Conservation (phyloP, 2,797 vertebrate genomes). For the Spheniscus humboldti region DNA sequence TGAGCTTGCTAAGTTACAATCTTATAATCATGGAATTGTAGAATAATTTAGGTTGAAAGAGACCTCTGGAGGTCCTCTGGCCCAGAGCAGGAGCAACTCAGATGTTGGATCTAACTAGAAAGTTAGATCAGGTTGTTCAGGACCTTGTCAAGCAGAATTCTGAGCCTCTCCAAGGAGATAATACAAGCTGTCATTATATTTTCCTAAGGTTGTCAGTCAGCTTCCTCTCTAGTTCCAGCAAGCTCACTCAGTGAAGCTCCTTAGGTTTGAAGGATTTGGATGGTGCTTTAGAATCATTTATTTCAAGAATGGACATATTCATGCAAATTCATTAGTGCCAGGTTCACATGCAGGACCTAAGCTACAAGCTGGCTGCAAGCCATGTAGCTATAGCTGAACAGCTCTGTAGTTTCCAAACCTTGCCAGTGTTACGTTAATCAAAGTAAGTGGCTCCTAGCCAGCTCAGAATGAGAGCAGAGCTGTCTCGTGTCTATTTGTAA, state of each 20-base stretch:
- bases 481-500: not conserved
- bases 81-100: not conserved
- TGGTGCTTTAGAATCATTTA: not conserved
- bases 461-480: not conserved
- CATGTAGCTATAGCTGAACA: not conserved
- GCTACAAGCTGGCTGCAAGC: not conserved
- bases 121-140: not conserved
- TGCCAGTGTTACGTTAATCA: not conserved
- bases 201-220: not conserved
- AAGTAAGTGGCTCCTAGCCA: not conserved
- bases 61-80: not conserved
- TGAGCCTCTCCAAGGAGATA: not conserved
- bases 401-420: not conserved
- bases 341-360: not conserved
- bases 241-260: not conserved
- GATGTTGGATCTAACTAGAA: not conserved
- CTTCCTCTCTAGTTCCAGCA: not conserved
- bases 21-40: not conserved
- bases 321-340: not conserved
- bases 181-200: not conserved
- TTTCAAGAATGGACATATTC: not conserved
- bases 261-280: not conserved
- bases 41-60: not conserved
- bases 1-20: not conserved
- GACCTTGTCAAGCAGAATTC: not conserved